These are phyloP conservation scores for Eurois occulta DNA, from an alignment of 2,888 invertebrate genomes.

Conservation along the genomic window DNA sequence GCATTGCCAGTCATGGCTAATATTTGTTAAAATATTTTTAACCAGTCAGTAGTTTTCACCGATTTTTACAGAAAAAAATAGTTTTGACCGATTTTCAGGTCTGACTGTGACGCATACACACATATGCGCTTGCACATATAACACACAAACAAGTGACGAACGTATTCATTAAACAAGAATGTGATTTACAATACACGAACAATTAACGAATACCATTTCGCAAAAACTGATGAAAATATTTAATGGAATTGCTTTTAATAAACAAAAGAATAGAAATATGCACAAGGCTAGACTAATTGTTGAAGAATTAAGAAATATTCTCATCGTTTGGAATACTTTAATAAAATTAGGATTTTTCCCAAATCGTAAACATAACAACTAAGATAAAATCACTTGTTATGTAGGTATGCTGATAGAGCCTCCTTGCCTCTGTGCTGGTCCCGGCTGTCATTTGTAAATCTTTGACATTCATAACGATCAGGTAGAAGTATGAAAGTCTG, in stretches of 20 bases:
- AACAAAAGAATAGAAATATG: slow-evolving; percentile 25
- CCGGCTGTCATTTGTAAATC: not conserved
- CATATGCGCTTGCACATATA: slow-evolving; percentile 48
- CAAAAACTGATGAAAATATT: slow-evolving; percentile 67
- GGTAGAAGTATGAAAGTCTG: not conserved
- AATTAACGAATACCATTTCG: slow-evolving; percentile 73
- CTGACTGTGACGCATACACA: not conserved
- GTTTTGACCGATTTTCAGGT: not conserved
- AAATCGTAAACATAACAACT: not conserved
- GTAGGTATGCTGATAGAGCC: not conserved
- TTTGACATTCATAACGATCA: not conserved
- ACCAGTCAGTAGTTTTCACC: not conserved
- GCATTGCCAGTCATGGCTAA: not conserved
- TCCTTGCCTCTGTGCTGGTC: not conserved
- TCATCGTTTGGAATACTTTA: slow-evolving; percentile 34
- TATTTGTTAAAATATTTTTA: not conserved
- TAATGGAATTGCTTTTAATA: slow-evolving; percentile 52
- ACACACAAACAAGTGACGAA: slow-evolving; percentile 58
- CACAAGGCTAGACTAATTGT: slow-evolving; percentile 42
- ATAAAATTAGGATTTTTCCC: not conserved
- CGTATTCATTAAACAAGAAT: slow-evolving; percentile 78
- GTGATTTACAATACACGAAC: slow-evolving; percentile 72
- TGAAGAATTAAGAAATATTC: slow-evolving; percentile 32
- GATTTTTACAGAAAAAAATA: not conserved
- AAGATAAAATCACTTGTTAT: not conserved